A percentile compares a stretch with the other conserved stretches of the same genome.
Evolutionary conservation across 2,888 invertebrate genomes (phyloP).

Genomic region (Machimus rusticus): DNA sequence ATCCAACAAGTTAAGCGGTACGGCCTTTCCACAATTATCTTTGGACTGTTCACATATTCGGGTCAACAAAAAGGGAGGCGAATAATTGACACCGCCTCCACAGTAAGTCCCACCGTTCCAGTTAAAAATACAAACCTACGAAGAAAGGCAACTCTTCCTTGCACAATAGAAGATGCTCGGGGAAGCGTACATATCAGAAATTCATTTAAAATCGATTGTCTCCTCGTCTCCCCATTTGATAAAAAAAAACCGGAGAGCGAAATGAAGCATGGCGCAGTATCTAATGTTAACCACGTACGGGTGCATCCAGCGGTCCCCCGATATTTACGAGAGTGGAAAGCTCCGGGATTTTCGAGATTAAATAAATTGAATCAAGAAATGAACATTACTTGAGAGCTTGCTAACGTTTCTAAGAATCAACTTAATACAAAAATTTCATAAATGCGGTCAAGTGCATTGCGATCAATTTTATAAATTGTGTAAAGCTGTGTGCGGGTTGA

Average conservation of each 20-base stretch:
- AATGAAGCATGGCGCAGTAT: neutral
- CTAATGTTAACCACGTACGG: neutral
- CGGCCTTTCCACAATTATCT: neutral
- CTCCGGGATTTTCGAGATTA: neutral
- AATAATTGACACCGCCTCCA: neutral
- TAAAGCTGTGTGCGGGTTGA: neutral
- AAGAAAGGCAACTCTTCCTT: neutral
- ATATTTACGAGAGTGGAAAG: neutral
- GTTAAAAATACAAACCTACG: neutral
- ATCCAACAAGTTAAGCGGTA: constrained; percentile 52
- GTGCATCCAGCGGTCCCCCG: neutral
- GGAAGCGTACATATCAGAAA: neutral
- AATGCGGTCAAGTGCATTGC: neutral
- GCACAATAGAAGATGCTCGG: neutral
- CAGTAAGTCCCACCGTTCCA: neutral
- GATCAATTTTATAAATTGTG: neutral
- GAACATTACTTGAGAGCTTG: neutral
- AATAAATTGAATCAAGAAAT: constrained; percentile 26
- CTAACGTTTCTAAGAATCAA: neutral
- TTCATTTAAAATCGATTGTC: constrained; percentile 27
- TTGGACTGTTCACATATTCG: neutral
- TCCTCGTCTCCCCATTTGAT: neutral
- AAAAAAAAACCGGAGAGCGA: neutral
- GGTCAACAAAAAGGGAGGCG: neutral
- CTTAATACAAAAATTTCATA: neutral